Conservation (phyloP, 1,140 invertebrate species). For the Drosophila willistoni region DNA sequence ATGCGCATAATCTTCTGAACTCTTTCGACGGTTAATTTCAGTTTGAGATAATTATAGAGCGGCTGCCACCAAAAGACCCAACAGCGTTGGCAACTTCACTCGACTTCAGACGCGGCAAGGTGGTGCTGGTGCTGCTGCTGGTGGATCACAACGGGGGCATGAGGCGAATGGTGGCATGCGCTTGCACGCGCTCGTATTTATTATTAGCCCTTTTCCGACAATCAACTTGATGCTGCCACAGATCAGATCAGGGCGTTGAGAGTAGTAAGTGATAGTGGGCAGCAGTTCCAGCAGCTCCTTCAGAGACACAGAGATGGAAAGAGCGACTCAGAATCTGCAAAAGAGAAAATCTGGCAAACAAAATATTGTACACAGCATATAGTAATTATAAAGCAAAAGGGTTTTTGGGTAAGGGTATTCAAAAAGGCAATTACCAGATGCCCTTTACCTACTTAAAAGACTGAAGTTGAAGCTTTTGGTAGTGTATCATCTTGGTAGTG, state of each 20-base stretch:
- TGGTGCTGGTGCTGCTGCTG: slow-evolving; percentile 14
- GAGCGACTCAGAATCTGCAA: slow-evolving; percentile 4
- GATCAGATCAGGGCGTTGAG: slow-evolving; percentile 72
- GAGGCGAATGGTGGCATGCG: slow-evolving; percentile 57
- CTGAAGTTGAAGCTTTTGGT: slow-evolving; percentile 31
- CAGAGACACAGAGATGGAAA: too few species aligned
- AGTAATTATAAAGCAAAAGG: slow-evolving; percentile 51
- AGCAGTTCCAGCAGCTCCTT: slow-evolving; percentile 25
- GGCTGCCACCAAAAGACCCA: slow-evolving; percentile 66
- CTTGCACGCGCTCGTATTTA: slow-evolving; percentile 79
- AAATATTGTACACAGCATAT: slow-evolving; percentile 36
- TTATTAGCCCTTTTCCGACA: slow-evolving; percentile 65
- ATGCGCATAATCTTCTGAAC: slow-evolving; percentile 75
- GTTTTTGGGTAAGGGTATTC: slow-evolving; percentile 2
- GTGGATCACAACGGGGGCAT: slow-evolving; percentile 26
- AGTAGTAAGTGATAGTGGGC: slow-evolving; percentile 77
- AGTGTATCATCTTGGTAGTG: not conserved
- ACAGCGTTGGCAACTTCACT: slow-evolving; percentile 7
- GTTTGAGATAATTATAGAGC: slow-evolving; percentile 83
- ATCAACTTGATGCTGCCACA: slow-evolving; percentile 52
- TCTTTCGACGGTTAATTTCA: slow-evolving; percentile 83
- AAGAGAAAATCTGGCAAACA: slow-evolving; percentile 36
- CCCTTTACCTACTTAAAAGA: not conserved
- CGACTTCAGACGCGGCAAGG: too few species aligned
- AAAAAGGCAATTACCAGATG: too few species aligned